Conservation (phyloP, 2,797 vertebrate species). For the Pygocentrus nattereri region DNA sequence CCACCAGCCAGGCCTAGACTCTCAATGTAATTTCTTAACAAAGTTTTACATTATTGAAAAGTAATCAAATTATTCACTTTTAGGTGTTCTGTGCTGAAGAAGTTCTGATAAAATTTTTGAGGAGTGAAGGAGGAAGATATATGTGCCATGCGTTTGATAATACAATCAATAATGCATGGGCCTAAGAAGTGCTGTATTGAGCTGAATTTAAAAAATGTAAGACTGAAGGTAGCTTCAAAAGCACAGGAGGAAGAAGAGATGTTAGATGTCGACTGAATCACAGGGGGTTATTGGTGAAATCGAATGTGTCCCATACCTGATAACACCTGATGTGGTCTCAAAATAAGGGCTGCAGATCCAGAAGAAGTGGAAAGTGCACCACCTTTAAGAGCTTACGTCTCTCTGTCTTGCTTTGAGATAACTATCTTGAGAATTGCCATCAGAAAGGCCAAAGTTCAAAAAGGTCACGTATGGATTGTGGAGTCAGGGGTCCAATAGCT, state of each 20-base stretch:
- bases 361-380: neutral
- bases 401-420: neutral
- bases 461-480: constrained; percentile 15
- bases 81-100: constrained; percentile 12
- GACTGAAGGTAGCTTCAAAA: constrained; percentile 15
- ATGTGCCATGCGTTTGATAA: constrained; percentile 36
- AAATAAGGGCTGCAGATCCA: constrained; percentile 1
- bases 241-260: neutral
- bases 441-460: constrained; percentile 27
- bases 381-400: constrained; percentile 18
- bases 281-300: constrained; percentile 19
- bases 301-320: neutral
- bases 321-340: constrained; percentile 12
- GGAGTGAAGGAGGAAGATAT: constrained; percentile 33
- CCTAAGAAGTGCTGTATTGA: constrained; percentile 35
- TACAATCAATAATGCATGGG: constrained; percentile 48
- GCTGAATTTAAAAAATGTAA: constrained; percentile 33
- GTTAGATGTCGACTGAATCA: constrained; percentile 13
- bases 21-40: neutral
- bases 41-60: constrained; percentile 40
- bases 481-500: neutral
- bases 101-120: constrained; percentile 43
- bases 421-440: constrained; percentile 8
- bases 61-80: constrained; percentile 42
- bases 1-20: neutral